A percentile compares a stretch with the other conserved stretches of the same genome.
Conservation (phyloP, 2,888 invertebrate genomes). For the Plebejus anna region DNA sequence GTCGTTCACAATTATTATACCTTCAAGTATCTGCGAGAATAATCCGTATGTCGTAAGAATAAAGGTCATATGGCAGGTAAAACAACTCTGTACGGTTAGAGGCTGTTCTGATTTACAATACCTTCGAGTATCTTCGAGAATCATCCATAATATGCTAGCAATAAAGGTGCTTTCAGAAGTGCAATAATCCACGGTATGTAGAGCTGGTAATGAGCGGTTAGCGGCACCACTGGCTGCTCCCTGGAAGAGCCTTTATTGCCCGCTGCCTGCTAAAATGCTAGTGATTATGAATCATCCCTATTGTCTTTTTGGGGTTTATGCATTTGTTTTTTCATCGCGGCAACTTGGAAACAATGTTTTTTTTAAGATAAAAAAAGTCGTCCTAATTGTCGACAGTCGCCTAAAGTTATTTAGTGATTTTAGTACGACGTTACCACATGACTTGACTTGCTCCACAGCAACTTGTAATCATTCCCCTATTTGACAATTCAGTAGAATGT, state of each 20-base stretch:
- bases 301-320: background rate
- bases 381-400: background rate
- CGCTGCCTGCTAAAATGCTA: background rate
- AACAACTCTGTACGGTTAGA: conserved; percentile 3
- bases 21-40: conserved; percentile 35
- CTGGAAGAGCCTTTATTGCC: background rate
- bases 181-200: background rate
- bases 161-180: background rate
- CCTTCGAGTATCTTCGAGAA: conserved; percentile 35
- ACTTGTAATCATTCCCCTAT: no score
- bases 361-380: background rate
- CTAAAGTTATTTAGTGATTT: no score
- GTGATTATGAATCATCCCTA: background rate
- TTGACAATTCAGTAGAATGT: no score
- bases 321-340: background rate
- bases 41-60: background rate
- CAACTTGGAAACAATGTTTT: background rate
- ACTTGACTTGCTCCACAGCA: no score
- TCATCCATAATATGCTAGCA: no score
- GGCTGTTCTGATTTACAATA: background rate
- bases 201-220: background rate
- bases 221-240: background rate
- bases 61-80: background rate
- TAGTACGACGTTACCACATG: no score
- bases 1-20: background rate